Percentiles rank a stretch among this genome's conserved stretches.
Conservation (phyloP, 2,888 invertebrate genomes). For the Troides oblongomaculatus region DNA sequence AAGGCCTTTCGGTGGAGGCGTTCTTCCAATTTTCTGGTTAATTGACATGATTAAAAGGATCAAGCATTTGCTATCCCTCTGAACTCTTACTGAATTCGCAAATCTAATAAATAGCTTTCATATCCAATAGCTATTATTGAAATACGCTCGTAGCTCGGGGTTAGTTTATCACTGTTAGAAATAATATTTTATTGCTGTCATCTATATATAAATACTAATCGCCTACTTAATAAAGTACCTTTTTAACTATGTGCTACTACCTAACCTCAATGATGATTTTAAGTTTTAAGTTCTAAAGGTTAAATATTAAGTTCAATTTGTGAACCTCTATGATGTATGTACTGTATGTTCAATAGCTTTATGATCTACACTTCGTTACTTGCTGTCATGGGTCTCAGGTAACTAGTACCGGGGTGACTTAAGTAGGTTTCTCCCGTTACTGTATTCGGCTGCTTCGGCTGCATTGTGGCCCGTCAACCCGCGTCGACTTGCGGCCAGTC, state of each 20-base stretch:
- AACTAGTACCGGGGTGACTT: neutral
- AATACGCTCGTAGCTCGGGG: constrained; percentile 40
- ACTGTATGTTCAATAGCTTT: no score
- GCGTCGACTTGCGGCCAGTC: constrained; percentile 41
- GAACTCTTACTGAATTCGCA: constrained; percentile 52
- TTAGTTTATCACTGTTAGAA: constrained; percentile 39
- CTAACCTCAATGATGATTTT: no score
- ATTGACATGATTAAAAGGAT: constrained; percentile 64
- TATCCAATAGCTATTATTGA: constrained; percentile 58
- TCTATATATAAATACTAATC: neutral
- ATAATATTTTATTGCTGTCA: constrained; percentile 32
- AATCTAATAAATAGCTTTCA: constrained; percentile 56
- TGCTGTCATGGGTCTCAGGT: neutral
- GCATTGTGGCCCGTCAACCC: constrained; percentile 26
- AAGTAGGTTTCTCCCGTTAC: constrained; percentile 18
- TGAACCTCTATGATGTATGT: no score
- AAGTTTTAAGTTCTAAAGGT: no score
- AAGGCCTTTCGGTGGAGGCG: constrained; percentile 37
- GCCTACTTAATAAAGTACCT: neutral
- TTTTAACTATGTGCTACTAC: no score
- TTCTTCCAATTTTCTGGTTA: constrained; percentile 59
- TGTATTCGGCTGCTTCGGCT: constrained; percentile 10
- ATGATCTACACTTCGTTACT: neutral
- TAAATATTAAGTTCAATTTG: no score
- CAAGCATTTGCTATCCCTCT: constrained; percentile 53